Base-by-base conservation (phyloP, 1,140 invertebrate genomes). In the Daktulosphaira vitifoliae region DNA sequence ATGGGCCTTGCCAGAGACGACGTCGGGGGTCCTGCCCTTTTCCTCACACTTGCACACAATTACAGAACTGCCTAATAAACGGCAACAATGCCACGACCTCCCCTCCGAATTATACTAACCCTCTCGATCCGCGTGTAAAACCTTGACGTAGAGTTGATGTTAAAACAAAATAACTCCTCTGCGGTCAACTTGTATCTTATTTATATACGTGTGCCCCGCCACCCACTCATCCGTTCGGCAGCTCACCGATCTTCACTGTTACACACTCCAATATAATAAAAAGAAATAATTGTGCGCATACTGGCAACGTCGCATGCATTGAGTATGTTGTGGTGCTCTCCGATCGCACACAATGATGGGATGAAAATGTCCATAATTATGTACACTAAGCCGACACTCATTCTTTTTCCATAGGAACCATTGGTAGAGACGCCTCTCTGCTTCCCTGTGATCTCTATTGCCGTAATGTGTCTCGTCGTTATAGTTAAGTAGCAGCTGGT, bases 281-380 rank as follows among this genome's bases (percentile, higher is more conserved):
- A 9, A 29, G 8, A 18, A 38, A 22, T 18, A 53, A 51, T 51
- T 29, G 25, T 56, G 13, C 23, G 39, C 20, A 26, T 46, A 46
- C 25, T 16, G 56, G 56, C 56, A 62, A 62, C 56, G 25, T 62
- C 56, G 56, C 25, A 33, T 33, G 5, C 29, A 11, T 33, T 33
- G 29, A 6, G 29, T 33, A 11, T 33, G 29, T n/a, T 33, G 29
- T 33, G 29, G 29, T 33, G 29, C 29, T 33, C 29, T 33, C 29
- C 54, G 39, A 38, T 59, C 39, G 54, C 39, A 46, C 39, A 46
- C 54, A 59, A 48, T 44, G 56, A 18, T 42, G 42, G 56, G 56
- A 62, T 62, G 56, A 62, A 62, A 62, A 62, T 62, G 56, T 62
- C 56, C 56, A 46, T 62, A 62, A 62, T 62, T 46, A 62, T 46